These are phyloP conservation scores for Symphodus melops DNA, from an alignment of 2,113 vertebrate species.

Conservation along the genomic window DNA sequence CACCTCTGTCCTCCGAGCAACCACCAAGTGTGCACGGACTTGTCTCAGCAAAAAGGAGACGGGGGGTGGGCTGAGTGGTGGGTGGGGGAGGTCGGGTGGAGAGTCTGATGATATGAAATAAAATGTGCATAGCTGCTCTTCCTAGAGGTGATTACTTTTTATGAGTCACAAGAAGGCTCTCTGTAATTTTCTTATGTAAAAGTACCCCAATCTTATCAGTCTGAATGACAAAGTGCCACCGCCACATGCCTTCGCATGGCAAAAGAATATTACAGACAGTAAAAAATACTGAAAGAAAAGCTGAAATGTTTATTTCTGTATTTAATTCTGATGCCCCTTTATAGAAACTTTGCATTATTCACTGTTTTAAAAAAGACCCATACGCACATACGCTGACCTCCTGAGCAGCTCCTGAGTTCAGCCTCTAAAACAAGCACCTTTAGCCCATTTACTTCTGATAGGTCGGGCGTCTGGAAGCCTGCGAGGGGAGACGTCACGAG, in stretches of 20 bases:
- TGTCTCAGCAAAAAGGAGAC: constrained; percentile 37
- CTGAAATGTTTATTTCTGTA: not conserved
- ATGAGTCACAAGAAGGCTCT: constrained; percentile 36
- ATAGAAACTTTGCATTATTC: not conserved
- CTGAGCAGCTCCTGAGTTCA: not conserved
- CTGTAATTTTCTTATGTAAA: constrained; percentile 44
- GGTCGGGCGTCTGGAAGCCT: not conserved
- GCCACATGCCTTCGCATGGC: not conserved
- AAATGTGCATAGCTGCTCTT: constrained; percentile 36
- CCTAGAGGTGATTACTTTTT: constrained; percentile 49
- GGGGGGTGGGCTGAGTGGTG: constrained; percentile 36
- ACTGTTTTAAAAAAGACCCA: not conserved
- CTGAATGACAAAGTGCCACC: constrained; percentile 29
- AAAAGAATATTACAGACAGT: not conserved
- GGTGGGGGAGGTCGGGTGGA: constrained; percentile 19
- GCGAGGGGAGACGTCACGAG: not conserved
- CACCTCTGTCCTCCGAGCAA: constrained; percentile 58
- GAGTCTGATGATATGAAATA: constrained; percentile 32
- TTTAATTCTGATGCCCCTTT: not conserved
- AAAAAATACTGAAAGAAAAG: not conserved
- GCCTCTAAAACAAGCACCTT: not conserved
- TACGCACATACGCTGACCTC: not conserved
- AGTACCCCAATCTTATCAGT: constrained; percentile 27
- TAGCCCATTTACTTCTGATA: not conserved
- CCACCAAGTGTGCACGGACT: constrained; percentile 32